A percentile compares a stretch with the other conserved stretches of the same genome.
phyloP scores from a whole-genome alignment of 2,797 vertebrate genomes.

The Ispidina lecontei region DNA sequence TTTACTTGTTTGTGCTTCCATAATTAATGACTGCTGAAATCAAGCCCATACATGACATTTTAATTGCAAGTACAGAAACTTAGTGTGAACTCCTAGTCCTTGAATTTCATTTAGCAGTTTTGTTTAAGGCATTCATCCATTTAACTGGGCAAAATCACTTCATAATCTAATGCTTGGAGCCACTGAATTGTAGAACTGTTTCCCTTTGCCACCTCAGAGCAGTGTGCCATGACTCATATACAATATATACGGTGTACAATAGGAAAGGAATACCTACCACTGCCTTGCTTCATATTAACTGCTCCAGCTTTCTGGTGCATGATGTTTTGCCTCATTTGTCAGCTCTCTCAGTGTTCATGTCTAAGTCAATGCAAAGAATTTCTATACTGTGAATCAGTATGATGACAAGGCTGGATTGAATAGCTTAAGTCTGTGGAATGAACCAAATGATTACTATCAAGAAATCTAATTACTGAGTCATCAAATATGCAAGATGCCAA shows the following conservation, averaged over 20 bases:
- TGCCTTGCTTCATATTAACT: background rate
- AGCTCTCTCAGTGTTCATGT: constrained; percentile 24
- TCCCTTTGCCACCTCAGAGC: background rate
- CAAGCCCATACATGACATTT: background rate
- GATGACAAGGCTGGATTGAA: constrained; percentile 74
- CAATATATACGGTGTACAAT: background rate
- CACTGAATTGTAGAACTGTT: background rate
- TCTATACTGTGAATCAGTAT: constrained; percentile 44
- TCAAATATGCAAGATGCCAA: constrained; percentile 68
- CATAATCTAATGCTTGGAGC: background rate
- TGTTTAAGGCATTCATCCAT: background rate
- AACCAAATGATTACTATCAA: constrained; percentile 73
- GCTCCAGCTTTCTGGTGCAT: constrained; percentile 17
- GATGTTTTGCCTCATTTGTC: constrained; percentile 41
- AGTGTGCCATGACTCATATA: background rate
- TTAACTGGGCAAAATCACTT: background rate
- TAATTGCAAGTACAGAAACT: constrained; percentile 21
- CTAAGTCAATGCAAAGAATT: constrained; percentile 41
- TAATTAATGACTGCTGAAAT: constrained; percentile 41
- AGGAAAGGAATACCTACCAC: constrained; percentile 17
- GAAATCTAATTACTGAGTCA: constrained; percentile 74
- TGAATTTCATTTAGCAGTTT: background rate
- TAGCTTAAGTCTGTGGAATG: constrained; percentile 73
- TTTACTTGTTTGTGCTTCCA: constrained; percentile 12
- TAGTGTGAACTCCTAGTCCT: background rate